Evolutionary conservation across 1,140 invertebrate species (phyloP), one percentile per base, ranked within the genome.

Genomic region (Thaumatotibia leucotreta): DNA sequence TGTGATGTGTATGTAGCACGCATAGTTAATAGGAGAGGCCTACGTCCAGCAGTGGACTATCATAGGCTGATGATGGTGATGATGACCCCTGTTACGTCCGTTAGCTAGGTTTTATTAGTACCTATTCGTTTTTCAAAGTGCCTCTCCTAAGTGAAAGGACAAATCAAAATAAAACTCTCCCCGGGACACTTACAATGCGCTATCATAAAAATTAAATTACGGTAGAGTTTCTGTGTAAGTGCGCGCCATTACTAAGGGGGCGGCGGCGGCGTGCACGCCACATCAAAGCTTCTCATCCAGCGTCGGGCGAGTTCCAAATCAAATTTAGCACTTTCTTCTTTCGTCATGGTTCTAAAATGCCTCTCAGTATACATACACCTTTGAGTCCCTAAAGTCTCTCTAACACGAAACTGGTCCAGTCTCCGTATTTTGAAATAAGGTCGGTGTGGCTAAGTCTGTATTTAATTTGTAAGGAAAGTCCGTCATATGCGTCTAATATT

Each of bases 181-280:
- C 77, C 69, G 72, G 77, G 79, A 83, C 79, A 83, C 82, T 88
- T 83, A 89, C 86, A 89, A 85, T 88, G 85, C 85, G 84, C 83
- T 89, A 91, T 91, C 86, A 89, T 88, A 91, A 89, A 91, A 91
- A 89, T 89, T 89, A 88, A 91, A 89, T 91, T 90, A 88, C 83
- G 77, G 78, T 84, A 82, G 81, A 89, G 83, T 83, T 87, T 82
- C 83, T 79, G 70, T 84, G 80, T 83, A 86, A 89, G 85, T 88
- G 88, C 81, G 80, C 86, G 78, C 82, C 85, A 84, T 87, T 88
- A 83, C 71, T 81, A 77, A 68, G 70, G 78, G 67, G 52, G 72
- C 52, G 72, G 70, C 74, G 70, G 71, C 66, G 73, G 69, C 75
- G 76, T 71, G 62, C 64, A 69, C 64, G 80, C 85, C 84, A 86